Conservation (phyloP, 2,113 vertebrate genomes). For the Onychostoma macrolepis region DNA sequence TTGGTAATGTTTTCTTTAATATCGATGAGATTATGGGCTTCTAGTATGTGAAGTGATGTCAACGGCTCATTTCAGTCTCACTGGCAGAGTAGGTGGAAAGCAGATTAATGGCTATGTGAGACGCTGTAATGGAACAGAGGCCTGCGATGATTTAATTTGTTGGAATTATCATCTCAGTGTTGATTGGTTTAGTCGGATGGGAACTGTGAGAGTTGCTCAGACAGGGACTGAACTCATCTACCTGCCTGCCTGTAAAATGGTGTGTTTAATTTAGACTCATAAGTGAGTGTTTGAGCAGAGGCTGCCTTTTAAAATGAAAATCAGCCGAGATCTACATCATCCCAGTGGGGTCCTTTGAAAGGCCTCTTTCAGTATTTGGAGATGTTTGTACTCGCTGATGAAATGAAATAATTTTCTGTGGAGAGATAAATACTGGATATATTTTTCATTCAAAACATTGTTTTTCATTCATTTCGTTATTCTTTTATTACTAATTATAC, state of each 20-base stretch:
- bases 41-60: conserved; percentile 38
- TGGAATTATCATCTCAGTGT: conserved; percentile 56
- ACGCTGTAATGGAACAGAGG: conserved; percentile 38
- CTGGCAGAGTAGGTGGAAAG: conserved; percentile 27
- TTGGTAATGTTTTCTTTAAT: conserved; percentile 20
- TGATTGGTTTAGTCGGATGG: conserved; percentile 49
- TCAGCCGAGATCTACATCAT: conserved; percentile 18
- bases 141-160: conserved; percentile 54
- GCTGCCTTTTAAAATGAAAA: conserved; percentile 30
- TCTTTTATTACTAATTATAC: neutral
- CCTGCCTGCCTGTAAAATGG: conserved; percentile 26
- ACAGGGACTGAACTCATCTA: conserved; percentile 16
- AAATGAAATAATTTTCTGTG: conserved; percentile 14
- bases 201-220: conserved; percentile 25
- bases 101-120: conserved; percentile 22
- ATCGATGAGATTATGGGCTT: neutral
- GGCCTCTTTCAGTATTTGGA: neutral
- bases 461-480: neutral
- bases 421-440: conserved; percentile 1
- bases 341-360: conserved; percentile 15
- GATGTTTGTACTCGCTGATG: conserved; percentile 19
- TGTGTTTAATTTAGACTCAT: conserved; percentile 33
- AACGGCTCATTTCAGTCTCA: conserved; percentile 36
- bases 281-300: conserved; percentile 25
- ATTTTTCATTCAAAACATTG: neutral